Evolutionary conservation across 2,797 vertebrate genomes (phyloP).

Genomic region (Sus cebifrons): DNA sequence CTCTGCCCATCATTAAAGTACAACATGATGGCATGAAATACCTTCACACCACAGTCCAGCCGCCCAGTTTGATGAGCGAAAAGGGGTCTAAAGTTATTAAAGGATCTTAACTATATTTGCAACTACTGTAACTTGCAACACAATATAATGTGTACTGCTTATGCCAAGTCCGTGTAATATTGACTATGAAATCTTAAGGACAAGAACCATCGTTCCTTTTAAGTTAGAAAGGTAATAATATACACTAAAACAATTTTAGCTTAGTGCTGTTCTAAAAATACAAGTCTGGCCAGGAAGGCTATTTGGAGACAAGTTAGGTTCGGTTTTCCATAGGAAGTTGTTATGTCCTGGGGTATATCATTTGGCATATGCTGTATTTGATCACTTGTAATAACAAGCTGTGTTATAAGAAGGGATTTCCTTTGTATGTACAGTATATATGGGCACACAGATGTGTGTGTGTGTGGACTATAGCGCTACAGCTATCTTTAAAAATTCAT

Average conservation of each 20-base stretch:
- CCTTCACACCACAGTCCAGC: neutral
- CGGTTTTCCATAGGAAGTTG: conserved; percentile 15
- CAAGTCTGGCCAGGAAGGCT: conserved; percentile 56
- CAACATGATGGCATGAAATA: neutral
- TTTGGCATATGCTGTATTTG: neutral
- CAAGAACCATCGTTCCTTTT: conserved; percentile 23
- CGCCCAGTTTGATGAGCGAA: neutral
- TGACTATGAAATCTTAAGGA: neutral
- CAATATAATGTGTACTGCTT: neutral
- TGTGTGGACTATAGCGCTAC: neutral
- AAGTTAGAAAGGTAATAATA: conserved; percentile 1
- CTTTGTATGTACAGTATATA: neutral
- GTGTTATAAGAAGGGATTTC: neutral
- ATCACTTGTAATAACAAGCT: neutral
- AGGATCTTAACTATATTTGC: neutral
- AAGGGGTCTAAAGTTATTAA: neutral
- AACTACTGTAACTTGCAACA: neutral
- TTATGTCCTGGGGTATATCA: neutral
- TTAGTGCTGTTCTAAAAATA: conserved; percentile 54
- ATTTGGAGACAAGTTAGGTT: conserved; percentile 59
- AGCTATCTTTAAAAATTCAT: conserved; percentile 48
- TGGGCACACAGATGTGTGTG: neutral
- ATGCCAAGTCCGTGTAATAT: neutral
- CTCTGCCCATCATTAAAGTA: neutral
- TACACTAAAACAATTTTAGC: neutral